Percentiles rank a stretch among this genome's conserved stretches.
Evolutionary conservation across 2,113 vertebrate genomes (phyloP).

Genomic region (Equus przewalskii): DNA sequence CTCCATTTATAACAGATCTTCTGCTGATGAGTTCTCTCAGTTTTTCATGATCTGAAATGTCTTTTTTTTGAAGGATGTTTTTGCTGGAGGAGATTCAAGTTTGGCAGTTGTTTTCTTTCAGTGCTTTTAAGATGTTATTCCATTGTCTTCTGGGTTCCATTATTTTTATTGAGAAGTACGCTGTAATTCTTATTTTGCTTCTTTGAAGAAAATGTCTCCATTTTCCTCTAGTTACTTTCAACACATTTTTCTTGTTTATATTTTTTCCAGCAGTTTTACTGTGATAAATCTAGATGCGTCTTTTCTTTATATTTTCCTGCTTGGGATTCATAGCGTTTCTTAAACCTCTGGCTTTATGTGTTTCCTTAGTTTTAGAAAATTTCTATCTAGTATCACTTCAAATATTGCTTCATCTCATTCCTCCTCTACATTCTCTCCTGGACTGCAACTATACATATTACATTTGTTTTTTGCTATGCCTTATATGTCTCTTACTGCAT

Average conservation of each 20-base stretch:
- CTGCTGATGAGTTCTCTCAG: background rate
- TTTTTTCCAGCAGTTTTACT: background rate
- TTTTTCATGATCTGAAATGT: background rate
- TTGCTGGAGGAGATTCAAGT: background rate
- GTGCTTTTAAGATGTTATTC: background rate
- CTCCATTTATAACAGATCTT: background rate
- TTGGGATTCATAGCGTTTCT: background rate
- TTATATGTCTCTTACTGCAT: background rate
- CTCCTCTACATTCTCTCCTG: background rate
- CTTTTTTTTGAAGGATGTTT: background rate
- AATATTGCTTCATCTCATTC: background rate
- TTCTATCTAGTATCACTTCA: background rate
- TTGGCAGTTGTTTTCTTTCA: background rate
- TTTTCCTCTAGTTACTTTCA: background rate
- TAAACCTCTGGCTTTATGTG: background rate
- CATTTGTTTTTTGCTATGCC: background rate
- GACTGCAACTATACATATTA: background rate
- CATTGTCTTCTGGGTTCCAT: background rate
- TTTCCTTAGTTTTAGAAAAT: background rate
- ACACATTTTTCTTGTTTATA: background rate
- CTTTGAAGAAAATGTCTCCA: background rate
- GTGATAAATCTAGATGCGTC: background rate
- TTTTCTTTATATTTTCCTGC: background rate
- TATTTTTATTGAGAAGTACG: background rate
- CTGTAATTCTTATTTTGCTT: background rate